These are phyloP conservation scores for Papio anubis DNA, from an alignment of 2,113 vertebrate genomes.

Conservation along the genomic window DNA sequence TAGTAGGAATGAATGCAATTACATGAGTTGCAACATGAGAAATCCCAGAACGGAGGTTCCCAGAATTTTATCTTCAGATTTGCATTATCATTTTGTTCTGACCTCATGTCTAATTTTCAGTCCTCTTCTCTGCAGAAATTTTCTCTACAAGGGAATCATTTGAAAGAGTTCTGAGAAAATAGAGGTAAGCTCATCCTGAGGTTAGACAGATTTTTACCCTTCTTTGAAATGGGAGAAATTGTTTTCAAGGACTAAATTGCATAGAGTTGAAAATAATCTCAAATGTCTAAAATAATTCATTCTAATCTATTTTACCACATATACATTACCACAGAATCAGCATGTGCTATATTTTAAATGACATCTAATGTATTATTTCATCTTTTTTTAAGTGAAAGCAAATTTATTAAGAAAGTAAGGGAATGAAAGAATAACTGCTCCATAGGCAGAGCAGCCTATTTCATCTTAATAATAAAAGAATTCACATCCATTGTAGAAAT, in stretches of 20 bases:
- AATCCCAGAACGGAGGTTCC: neutral
- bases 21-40: neutral
- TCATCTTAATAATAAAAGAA: neutral
- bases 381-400: neutral
- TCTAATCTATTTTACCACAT: neutral
- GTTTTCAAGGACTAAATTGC: neutral
- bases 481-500: neutral
- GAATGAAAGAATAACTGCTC: too few relatives aligned
- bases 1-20: neutral
- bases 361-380: neutral
- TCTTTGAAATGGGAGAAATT: neutral
- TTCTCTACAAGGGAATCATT: neutral
- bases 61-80: neutral
- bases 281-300: neutral
- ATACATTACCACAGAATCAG: neutral
- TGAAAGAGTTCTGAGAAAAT: neutral
- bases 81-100: neutral
- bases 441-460: too few relatives aligned
- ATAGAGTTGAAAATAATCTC: neutral
- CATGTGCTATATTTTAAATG: slow-evolving; percentile 9
- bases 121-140: neutral
- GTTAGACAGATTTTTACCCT: neutral
- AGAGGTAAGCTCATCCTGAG: neutral
- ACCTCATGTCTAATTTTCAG: neutral
- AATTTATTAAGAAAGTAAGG: too few relatives aligned